Conservation (phyloP, 37 sponge, comb jelly and placozoan species). For the Ephydatia muelleri region DNA sequence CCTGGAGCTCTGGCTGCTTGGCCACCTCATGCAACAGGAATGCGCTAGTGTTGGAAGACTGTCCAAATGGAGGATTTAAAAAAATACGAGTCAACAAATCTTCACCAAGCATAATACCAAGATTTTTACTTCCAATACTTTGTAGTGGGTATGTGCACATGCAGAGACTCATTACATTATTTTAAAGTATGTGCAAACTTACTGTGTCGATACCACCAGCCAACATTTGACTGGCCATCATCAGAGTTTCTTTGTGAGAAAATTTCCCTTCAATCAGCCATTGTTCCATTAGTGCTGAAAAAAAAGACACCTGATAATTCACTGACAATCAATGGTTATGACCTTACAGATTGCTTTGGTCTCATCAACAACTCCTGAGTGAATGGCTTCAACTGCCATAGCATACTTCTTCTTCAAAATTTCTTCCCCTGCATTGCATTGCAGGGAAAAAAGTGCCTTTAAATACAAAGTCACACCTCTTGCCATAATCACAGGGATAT, state of each 20-base stretch:
- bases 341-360: constrained; percentile 22
- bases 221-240: constrained; percentile 13
- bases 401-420: background rate
- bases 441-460: no score
- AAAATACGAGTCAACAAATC: background rate
- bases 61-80: background rate
- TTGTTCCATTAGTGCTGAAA: constrained; percentile 21
- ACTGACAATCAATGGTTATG: background rate
- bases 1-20: constrained; percentile 38
- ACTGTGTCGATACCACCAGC: constrained; percentile 54
- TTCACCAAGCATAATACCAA: no score
- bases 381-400: constrained; percentile 6
- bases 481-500: no score
- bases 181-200: background rate
- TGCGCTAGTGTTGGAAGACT: constrained; percentile 32
- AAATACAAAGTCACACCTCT: no score
- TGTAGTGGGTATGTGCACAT: background rate
- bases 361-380: constrained; percentile 3
- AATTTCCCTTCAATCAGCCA: constrained; percentile 20
- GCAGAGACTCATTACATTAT: background rate
- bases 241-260: constrained; percentile 20
- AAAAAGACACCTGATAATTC: background rate
- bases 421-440: background rate
- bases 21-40: constrained; percentile 46
- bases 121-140: background rate